phyloP scores from a whole-genome alignment of 2,888 invertebrate species.

The Cerastoderma edule region DNA sequence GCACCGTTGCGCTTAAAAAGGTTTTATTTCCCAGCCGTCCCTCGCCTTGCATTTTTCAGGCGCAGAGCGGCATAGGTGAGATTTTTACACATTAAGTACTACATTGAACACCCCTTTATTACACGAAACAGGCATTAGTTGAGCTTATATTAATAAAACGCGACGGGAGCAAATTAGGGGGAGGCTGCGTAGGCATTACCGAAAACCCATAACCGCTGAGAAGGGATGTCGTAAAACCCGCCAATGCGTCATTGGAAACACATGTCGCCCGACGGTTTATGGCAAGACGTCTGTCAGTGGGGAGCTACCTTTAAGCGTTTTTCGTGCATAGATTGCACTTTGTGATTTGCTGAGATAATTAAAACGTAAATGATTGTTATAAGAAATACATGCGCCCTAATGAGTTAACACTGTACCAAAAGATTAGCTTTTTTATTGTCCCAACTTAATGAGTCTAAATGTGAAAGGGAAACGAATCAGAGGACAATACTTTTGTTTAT shows the following conservation, averaged over 20 bases:
- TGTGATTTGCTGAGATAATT: slow-evolving; percentile 4
- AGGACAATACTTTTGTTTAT: no score
- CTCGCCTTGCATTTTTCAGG: slow-evolving; percentile 44
- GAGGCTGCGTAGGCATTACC: slow-evolving; percentile 44
- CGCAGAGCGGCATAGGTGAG: slow-evolving; percentile 53
- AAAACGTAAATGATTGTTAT: background rate
- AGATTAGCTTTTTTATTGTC: no score
- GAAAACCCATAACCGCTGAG: slow-evolving; percentile 20
- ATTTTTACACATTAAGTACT: slow-evolving; percentile 58
- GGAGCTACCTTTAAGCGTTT: no score
- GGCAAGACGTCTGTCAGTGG: slow-evolving; percentile 6
- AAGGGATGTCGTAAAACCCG: slow-evolving; percentile 32
- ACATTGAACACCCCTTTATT: slow-evolving; percentile 57
- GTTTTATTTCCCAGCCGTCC: slow-evolving; percentile 38
- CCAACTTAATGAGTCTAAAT: no score
- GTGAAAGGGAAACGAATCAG: no score
- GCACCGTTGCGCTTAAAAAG: background rate
- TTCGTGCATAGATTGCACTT: no score
- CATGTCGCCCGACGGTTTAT: slow-evolving; percentile 27
- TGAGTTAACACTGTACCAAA: no score
- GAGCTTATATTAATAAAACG: slow-evolving; percentile 47
- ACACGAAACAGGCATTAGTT: slow-evolving; percentile 44
- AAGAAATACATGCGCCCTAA: no score
- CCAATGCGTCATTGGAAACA: slow-evolving; percentile 45
- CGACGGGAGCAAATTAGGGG: slow-evolving; percentile 51